Conservation (phyloP, 2,797 vertebrate genomes). For the Pseudotriccus pelzelni region DNA sequence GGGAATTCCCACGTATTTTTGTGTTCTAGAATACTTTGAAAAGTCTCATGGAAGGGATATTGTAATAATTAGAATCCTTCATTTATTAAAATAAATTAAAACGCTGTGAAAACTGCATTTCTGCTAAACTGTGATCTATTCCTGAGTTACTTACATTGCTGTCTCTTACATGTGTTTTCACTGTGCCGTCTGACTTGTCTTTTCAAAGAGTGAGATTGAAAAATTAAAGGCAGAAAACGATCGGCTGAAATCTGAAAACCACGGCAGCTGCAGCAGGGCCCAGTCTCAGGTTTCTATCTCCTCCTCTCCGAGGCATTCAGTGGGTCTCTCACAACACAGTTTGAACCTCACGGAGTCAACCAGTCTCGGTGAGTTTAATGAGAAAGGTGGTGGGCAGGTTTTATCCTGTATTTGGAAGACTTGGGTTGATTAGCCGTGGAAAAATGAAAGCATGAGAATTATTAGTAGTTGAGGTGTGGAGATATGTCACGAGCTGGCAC, state of each 20-base stretch:
- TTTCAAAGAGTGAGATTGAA: slow-evolving; percentile 88
- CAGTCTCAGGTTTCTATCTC: slow-evolving; percentile 91
- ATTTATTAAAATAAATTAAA: background rate
- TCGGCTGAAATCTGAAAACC: slow-evolving; percentile 90
- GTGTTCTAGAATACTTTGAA: background rate
- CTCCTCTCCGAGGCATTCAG: slow-evolving; percentile 82
- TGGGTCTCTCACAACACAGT: slow-evolving; percentile 88
- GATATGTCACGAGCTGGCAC: slow-evolving; percentile 65
- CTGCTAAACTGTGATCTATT: background rate
- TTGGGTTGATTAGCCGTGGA: background rate
- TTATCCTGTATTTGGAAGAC: slow-evolving; percentile 2
- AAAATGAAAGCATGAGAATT: slow-evolving; percentile 50
- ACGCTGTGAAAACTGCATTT: background rate
- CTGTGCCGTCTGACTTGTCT: background rate
- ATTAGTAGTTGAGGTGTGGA: slow-evolving; percentile 47
- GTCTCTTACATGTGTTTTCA: background rate
- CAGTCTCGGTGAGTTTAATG: slow-evolving; percentile 86
- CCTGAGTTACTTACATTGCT: background rate
- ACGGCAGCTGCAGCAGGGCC: slow-evolving; percentile 84
- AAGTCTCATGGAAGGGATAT: background rate
- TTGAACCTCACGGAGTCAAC: slow-evolving; percentile 93
- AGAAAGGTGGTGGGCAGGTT: background rate
- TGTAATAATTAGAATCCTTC: background rate
- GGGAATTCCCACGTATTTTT: background rate
- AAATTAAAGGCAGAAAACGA: slow-evolving; percentile 95